These are phyloP conservation scores for Pachycephus smyrnensis DNA, from an alignment of 2,888 invertebrate species.

Conservation along the genomic window DNA sequence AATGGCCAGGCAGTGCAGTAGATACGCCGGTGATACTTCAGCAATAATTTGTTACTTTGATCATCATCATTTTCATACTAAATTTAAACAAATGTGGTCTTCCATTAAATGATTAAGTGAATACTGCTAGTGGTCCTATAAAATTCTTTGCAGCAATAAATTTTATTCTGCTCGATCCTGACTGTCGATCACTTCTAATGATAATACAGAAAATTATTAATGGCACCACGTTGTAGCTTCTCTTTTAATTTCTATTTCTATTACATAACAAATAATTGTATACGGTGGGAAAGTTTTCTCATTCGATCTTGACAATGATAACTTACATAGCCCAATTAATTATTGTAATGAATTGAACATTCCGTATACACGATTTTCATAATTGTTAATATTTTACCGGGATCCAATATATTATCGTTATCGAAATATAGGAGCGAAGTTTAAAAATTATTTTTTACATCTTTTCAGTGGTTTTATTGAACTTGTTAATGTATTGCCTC, in stretches of 20 bases:
- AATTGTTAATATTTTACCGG: too few relatives aligned
- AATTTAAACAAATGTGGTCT: neutral
- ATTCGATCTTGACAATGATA: too few relatives aligned
- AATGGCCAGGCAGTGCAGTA: conserved; percentile 16
- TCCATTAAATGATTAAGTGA: neutral
- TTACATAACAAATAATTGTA: too few relatives aligned
- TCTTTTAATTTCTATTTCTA: neutral
- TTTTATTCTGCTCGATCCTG: neutral
- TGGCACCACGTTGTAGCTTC: neutral
- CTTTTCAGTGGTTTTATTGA: too few relatives aligned
- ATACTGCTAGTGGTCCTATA: neutral
- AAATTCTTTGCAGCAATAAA: neutral
- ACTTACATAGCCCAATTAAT: too few relatives aligned
- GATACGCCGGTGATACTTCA: neutral
- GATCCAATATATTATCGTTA: too few relatives aligned
- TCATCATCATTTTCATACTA: neutral
- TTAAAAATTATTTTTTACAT: too few relatives aligned
- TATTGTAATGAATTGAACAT: too few relatives aligned
- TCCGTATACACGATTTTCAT: too few relatives aligned
- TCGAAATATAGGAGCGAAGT: too few relatives aligned
- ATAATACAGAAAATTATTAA: neutral
- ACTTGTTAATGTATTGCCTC: too few relatives aligned
- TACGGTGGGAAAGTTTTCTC: too few relatives aligned
- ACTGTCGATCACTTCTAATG: neutral
- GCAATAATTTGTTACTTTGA: neutral